Base-by-base conservation (phyloP, 2,797 vertebrate species). In the Limnodromus scolopaceus region DNA sequence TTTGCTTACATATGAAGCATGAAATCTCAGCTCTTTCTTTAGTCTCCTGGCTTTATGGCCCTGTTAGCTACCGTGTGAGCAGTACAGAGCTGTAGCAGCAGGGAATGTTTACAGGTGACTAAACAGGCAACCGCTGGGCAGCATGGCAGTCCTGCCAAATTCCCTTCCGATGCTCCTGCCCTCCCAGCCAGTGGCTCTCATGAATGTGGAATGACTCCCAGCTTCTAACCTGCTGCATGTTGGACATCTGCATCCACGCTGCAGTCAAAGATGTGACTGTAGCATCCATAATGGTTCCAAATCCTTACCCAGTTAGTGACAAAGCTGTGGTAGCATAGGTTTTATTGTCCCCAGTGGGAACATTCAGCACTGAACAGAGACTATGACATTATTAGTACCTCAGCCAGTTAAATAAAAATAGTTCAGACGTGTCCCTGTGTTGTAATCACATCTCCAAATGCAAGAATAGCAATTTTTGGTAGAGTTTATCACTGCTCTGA, bases 401-500 rank as follows among this genome's bases (percentile, higher is more conserved):
- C 78, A 92, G 36, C 53, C 82, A 83, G 78, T 91, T 87, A 91
- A 93, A 71, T 61, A 92, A 75, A 91, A 95, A 49, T 84, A 77
- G 71, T 77, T 89, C 84, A 92, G 72, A 83, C 49, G 41, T 77
- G 32, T 77, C 43, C 55, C 74, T 43, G 41, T 58, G 65, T 84
- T 87, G 84, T 71, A 87, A 80, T 93, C 84, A 91, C 87, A 83
- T 83, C 68, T 94, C 93, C 68, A 89, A 89, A 81, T 94, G 79
- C 92, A 95, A 80, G 94, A 84, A 82, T 36, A 89, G 93, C 78
- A 78, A 8, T 65, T 96, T 92, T 87, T 87, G 41, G 36, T 91
- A 24, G 63, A 80, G 68, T 90, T 94, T 95, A 91, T 95, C 78
- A 61, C 92, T 87, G 88, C 81, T 96, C 84, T 93, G 92, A 85